A percentile compares a stretch with the other conserved stretches of the same genome.
phyloP scores from a whole-genome alignment of 2,888 invertebrate species.

The Clanis bilineata region DNA sequence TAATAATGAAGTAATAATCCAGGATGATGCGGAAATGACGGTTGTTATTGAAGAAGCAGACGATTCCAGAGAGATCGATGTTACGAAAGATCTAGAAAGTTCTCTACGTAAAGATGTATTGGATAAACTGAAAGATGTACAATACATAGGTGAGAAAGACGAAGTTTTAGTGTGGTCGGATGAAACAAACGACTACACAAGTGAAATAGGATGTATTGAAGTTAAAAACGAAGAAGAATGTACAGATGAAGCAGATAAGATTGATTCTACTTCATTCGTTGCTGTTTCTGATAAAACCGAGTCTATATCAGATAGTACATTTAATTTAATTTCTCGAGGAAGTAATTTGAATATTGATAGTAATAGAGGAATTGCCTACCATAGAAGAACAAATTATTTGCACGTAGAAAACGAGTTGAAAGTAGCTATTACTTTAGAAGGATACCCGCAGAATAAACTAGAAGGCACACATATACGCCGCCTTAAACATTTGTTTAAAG shows the following conservation, averaged over 20 bases:
- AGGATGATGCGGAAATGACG: background rate
- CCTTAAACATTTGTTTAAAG: slow-evolving; percentile 68
- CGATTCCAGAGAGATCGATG: slow-evolving; percentile 20
- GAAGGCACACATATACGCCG: slow-evolving; percentile 69
- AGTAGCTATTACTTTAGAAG: slow-evolving; percentile 67
- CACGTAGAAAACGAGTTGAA: slow-evolving; percentile 69
- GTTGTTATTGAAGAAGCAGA: slow-evolving; percentile 6
- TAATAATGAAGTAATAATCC: background rate
- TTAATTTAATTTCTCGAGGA: slow-evolving; percentile 52
- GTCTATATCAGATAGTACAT: slow-evolving; percentile 55
- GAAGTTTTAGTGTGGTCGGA: slow-evolving; percentile 60
- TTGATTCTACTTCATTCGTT: slow-evolving; percentile 38
- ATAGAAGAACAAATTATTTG: slow-evolving; percentile 70
- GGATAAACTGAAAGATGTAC: slow-evolving; percentile 54
- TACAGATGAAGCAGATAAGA: slow-evolving; percentile 21
- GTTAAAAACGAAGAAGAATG: slow-evolving; percentile 27
- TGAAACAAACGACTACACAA: slow-evolving; percentile 30
- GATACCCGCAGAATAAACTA: slow-evolving; percentile 67
- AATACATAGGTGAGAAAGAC: slow-evolving; percentile 52
- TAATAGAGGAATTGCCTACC: slow-evolving; percentile 69
- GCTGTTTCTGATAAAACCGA: slow-evolving; percentile 59
- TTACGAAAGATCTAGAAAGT: slow-evolving; percentile 41
- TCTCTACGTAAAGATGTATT: slow-evolving; percentile 46
- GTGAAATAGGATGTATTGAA: slow-evolving; percentile 31
- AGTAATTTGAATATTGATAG: slow-evolving; percentile 67